A percentile compares a stretch with the other conserved stretches of the same genome.
These are phyloP conservation scores for Oreochromis tanganicae DNA, from an alignment of 2,113 vertebrate genomes.

Conservation along the genomic window DNA sequence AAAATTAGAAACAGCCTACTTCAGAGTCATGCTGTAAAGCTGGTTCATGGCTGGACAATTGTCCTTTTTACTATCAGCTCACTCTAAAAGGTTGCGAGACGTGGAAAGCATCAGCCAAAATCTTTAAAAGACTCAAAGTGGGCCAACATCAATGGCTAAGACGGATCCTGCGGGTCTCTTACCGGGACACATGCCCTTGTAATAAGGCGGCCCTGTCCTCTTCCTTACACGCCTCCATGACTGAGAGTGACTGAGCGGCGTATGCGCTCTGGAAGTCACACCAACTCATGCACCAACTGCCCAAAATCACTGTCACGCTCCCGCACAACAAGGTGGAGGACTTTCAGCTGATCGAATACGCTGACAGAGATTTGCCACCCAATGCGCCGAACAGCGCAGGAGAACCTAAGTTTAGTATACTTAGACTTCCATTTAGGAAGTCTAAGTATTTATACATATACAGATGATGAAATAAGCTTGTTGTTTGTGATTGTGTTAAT, in stretches of 20 bases:
- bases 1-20: background rate
- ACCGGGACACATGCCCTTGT: background rate
- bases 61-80: background rate
- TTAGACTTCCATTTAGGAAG: background rate
- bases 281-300: background rate
- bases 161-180: background rate
- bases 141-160: background rate
- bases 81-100: fast-evolving
- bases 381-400: background rate
- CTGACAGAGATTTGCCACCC: background rate
- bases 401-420: background rate
- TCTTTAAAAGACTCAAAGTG: no score
- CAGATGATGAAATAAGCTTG: background rate
- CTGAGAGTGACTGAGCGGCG: background rate
- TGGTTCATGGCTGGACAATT: background rate
- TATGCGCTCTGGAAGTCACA: background rate
- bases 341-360: background rate
- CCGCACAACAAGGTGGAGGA: background rate
- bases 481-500: background rate
- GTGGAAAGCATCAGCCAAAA: background rate
- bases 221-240: fast-evolving
- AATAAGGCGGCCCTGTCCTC: background rate
- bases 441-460: background rate
- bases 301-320: background rate
- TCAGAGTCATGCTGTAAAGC: fast-evolving